A percentile compares a stretch with the other conserved stretches of the same genome.
phyloP scores from a whole-genome alignment of 2,888 invertebrate genomes.

The Euclidia mi region DNA sequence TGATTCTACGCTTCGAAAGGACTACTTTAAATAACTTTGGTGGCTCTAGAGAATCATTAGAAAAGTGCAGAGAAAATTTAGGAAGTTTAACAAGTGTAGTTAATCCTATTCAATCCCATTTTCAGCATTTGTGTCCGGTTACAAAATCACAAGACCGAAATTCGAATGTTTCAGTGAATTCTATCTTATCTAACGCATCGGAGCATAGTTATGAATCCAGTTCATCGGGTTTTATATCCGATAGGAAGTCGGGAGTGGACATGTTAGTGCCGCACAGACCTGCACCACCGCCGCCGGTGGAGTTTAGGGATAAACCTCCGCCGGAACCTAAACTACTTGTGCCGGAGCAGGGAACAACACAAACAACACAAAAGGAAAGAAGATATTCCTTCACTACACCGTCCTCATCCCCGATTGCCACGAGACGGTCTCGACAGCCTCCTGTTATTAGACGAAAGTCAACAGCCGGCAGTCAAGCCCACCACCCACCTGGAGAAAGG shows the following conservation, averaged over 20 bases:
- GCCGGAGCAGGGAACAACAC: constrained; percentile 60
- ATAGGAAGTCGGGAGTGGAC: constrained; percentile 77
- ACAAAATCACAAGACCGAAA: constrained; percentile 81
- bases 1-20: constrained; percentile 84
- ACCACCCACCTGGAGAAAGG: constrained; percentile 75
- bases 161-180: constrained; percentile 87
- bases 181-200: constrained; percentile 84
- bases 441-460: constrained; percentile 86
- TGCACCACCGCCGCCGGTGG: constrained; percentile 85
- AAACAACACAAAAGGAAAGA: constrained; percentile 64
- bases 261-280: constrained; percentile 78
- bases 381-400: constrained; percentile 80
- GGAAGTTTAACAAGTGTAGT: constrained; percentile 82
- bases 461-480: constrained; percentile 70
- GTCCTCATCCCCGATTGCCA: constrained; percentile 75
- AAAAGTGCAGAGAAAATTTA: constrained; percentile 73
- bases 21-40: constrained; percentile 70
- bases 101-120: constrained; percentile 80
- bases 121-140: constrained; percentile 79
- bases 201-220: constrained; percentile 85
- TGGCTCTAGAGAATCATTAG: constrained; percentile 79
- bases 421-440: constrained; percentile 80
- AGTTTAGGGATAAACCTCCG: constrained; percentile 75
- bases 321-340: constrained; percentile 71
- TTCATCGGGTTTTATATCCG: constrained; percentile 86